Base-by-base conservation (phyloP, 2,113 vertebrate species). In the Osmerus mordax region DNA sequence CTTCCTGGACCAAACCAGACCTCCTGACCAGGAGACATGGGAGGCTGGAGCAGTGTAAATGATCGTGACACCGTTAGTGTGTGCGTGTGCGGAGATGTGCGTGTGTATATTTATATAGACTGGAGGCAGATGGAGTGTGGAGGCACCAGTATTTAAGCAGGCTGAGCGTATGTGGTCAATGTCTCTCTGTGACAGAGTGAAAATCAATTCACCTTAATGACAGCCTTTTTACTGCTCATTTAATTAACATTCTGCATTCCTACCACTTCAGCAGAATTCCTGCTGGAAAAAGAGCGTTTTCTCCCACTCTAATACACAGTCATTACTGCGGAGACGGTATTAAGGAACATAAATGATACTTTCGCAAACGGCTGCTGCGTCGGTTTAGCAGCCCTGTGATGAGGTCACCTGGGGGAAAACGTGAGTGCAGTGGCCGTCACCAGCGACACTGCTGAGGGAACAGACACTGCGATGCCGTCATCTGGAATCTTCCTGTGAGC, bases 161-260 rank as follows among this genome's bases (percentile, higher is more conserved):
- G 28, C 53, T 52, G 74, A 70, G 60, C 53, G 54, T 36, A 56
- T 56, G 62, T 21, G 53, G 67, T 78, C 67, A 51, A 63, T 71
- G 60, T 23, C 47, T n/a, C 71, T 77, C 12, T 69, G 75, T 81
- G 75, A 85, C 77, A 76, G 78, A 84, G 69, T 79, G 81, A 84
- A 89, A 87, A 89, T 89, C 86, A 80, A 88, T 87, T 73, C 18
- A 69, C 67, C 74, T 15, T 84, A 85, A 87, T 86, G 81, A 86
- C 70, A 68, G 36, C 9, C 36, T 54, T 67, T 84, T 84, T 73
- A 71, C 76, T 82, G 79, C 72, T 86, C 71, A 79, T 84, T 87
- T 84, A 79, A 88, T 85, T 87, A 85, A 83, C 54, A 81, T 72
- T 73, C 69, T 65, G 67, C 68, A 81, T 55, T 36, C 59, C 28